Evolutionary conservation across 2,113 vertebrate species (phyloP).

Genomic region (Fukomys damarensis): DNA sequence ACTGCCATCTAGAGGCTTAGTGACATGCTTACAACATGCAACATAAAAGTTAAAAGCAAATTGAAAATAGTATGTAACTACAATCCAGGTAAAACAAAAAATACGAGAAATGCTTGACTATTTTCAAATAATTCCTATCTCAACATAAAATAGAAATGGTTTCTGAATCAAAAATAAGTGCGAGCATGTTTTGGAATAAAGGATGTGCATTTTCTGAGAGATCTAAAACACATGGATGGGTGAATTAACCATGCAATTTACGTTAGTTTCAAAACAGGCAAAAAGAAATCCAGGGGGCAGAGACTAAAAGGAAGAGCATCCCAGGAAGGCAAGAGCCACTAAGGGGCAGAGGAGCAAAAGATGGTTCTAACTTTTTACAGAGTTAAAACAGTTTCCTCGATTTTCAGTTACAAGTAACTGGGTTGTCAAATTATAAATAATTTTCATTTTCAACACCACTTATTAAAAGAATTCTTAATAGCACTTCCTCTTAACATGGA

Average conservation of each 20-base stretch:
- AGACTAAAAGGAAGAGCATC: neutral
- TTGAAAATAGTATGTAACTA: neutral
- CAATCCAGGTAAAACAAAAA: conserved; percentile 4
- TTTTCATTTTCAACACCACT: neutral
- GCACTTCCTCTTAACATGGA: neutral
- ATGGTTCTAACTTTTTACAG: neutral
- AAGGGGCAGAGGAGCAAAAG: conserved; percentile 1
- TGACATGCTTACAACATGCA: neutral
- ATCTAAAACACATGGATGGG: neutral
- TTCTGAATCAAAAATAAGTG: neutral
- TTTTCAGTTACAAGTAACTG: conserved; percentile 20
- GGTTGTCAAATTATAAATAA: neutral
- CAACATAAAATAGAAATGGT: neutral
- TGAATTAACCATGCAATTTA: neutral
- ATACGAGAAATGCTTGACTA: neutral
- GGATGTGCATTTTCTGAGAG: neutral
- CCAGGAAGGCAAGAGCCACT: neutral
- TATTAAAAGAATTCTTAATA: neutral
- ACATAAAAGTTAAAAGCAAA: neutral
- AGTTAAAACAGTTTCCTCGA: neutral
- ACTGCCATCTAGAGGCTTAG: conserved; percentile 70
- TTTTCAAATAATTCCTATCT: conserved; percentile 35
- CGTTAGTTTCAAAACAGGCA: neutral
- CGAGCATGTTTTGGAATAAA: neutral
- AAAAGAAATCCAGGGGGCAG: neutral